These are phyloP conservation scores for Ethmia dodecea DNA, from an alignment of 2,888 invertebrate genomes.

Conservation along the genomic window DNA sequence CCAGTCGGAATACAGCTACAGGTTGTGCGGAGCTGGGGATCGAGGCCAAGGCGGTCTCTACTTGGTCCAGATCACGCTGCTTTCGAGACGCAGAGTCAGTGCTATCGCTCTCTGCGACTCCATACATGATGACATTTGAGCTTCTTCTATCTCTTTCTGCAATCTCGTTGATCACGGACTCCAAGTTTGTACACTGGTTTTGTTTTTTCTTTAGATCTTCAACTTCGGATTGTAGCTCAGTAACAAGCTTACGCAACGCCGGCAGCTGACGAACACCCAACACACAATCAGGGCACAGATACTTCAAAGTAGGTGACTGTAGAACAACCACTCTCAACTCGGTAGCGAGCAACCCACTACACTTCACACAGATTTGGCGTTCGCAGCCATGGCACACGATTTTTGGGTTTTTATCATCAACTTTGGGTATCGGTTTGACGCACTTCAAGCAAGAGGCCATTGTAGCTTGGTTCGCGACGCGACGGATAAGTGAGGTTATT, in stretches of 20 bases:
- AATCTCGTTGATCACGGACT: not conserved
- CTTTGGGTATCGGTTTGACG: not conserved
- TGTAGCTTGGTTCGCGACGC: not conserved
- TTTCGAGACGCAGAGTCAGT: not conserved
- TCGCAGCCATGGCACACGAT: constrained; percentile 5
- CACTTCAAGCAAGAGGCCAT: not conserved
- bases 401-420: constrained; percentile 5
- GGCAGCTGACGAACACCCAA: not conserved
- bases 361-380: constrained; percentile 3
- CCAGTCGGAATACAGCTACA: not conserved
- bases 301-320: not conserved
- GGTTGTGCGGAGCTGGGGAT: not conserved
- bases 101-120: not conserved
- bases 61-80: not conserved
- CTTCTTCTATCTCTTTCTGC: not conserved
- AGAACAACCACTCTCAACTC: not conserved
- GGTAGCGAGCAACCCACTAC: constrained; percentile 3
- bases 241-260: not conserved
- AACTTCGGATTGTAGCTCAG: not conserved
- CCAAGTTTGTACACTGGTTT: not conserved
- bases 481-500: not conserved
- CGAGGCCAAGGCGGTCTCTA: not conserved
- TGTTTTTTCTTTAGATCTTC: not conserved
- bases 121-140: not conserved
- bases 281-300: not conserved